Percentiles rank a stretch among this genome's conserved stretches.
phyloP scores from a whole-genome alignment of 2,797 vertebrate genomes.

The Capromys pilorides region DNA sequence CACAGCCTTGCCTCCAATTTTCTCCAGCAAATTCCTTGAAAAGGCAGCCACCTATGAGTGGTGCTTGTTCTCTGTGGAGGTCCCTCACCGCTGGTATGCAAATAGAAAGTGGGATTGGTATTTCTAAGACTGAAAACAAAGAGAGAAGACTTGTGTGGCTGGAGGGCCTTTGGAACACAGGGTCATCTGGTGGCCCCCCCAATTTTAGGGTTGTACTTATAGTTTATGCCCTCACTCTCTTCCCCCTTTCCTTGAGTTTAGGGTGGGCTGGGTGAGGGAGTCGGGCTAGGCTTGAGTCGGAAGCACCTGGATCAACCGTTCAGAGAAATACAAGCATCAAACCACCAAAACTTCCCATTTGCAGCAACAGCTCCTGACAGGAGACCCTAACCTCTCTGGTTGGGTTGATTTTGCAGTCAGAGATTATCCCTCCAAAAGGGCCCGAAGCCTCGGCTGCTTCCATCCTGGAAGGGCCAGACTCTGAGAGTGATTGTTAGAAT shows the following conservation, averaged over 20 bases:
- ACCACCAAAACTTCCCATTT: neutral
- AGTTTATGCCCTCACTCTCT: neutral
- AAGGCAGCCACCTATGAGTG: constrained; percentile 72
- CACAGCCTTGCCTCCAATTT: constrained; percentile 74
- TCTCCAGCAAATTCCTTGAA: constrained; percentile 76
- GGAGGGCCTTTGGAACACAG: neutral
- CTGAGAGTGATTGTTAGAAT: constrained; percentile 42
- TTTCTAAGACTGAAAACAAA: constrained; percentile 57
- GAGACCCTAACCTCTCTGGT: neutral
- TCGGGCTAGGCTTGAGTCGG: neutral
- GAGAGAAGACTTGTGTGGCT: neutral
- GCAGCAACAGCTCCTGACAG: neutral
- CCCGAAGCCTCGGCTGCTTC: neutral
- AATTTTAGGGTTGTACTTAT: neutral
- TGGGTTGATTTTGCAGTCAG: constrained; percentile 2
- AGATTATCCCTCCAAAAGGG: neutral
- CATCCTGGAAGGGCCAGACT: constrained; percentile 4
- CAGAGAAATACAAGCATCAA: constrained; percentile 14
- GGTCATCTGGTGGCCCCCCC: constrained; percentile 23
- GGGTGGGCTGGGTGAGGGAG: neutral
- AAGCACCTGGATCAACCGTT: neutral
- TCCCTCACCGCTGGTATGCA: constrained; percentile 65
- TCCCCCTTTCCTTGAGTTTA: neutral
- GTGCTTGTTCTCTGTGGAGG: constrained; percentile 60
- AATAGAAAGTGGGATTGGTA: constrained; percentile 34